A percentile compares a stretch with the other conserved stretches of the same genome.
phyloP scores from a whole-genome alignment of 2,113 vertebrate genomes.

The Alces alces region DNA sequence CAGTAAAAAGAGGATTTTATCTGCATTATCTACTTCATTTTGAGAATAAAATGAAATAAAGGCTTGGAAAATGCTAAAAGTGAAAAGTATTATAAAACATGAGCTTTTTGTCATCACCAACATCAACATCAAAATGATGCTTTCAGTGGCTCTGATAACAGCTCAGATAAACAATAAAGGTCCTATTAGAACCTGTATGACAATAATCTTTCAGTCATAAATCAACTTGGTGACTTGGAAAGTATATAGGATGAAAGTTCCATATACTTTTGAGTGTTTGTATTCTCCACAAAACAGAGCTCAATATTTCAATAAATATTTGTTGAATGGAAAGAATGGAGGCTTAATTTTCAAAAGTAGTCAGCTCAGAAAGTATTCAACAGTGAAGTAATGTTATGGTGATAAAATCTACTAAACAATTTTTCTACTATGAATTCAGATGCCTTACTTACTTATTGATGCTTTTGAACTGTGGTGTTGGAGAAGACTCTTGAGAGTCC shows the following conservation, averaged over 20 bases:
- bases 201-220: background rate
- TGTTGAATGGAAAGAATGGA: background rate
- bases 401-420: background rate
- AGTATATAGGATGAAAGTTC: background rate
- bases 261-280: background rate
- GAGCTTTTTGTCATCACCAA: background rate
- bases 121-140: background rate
- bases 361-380: constrained; percentile 23
- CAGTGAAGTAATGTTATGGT: background rate
- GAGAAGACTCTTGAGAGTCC: no score
- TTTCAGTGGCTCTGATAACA: background rate
- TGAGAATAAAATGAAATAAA: constrained; percentile 3
- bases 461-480: no score
- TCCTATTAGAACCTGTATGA: background rate
- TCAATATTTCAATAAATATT: constrained; percentile 17
- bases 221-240: background rate
- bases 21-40: background rate
- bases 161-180: background rate
- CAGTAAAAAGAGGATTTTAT: background rate
- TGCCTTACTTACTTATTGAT: background rate
- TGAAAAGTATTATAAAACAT: background rate
- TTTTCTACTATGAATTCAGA: background rate
- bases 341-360: constrained; percentile 8
- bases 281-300: background rate
- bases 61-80: constrained; percentile 6